Evolutionary conservation across 2,888 invertebrate species (phyloP), one percentile per base, ranked within the genome.

Genomic region (Pristionchus japonicus): DNA sequence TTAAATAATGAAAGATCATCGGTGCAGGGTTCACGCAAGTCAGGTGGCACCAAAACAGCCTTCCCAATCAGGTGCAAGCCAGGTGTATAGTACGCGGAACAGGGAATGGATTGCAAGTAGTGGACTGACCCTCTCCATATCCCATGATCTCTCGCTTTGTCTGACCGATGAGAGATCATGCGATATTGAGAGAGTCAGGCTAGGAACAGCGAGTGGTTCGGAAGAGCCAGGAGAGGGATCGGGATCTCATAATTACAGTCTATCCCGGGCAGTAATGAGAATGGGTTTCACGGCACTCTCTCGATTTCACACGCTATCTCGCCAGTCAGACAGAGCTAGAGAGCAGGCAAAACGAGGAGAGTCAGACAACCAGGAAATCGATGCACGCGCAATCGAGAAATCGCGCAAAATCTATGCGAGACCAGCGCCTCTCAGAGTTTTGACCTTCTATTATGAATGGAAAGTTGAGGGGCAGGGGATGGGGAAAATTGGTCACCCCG

Each of bases 391-490:
- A 64, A 64, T 34, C 2, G 64, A 64, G 64, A 64, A 64, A 64
- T 13, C 20, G 3, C 31, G 6, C 13, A 64, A 31, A 64, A 34
- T 64, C 64, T 64, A 23, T 7, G 67, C 3, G 37, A 1, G 40
- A 74, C 20, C 37, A 7, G 27, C n/a, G 20, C 64, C 31, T 64
- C 64, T 64, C 64, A 64, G 64, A 31, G 77, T 77, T 77, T 77
- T 77, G 77, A 77, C 77, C 77, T 77, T 77, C 77, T 77, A 77
- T 77, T 77, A 77, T 77, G 77, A 77, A 77, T 43, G 77, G 77
- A 77, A 77, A 77, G 77, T 77, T 77, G 70, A 70, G 70, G 70
- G 70, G 7, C 70, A 70, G 64, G 0, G 70, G 31, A 11, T 0
- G 31, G 70, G 77, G 77, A 43, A 43, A 77, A 77, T 77, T 77